These are phyloP conservation scores for Oncopeltus fasciatus DNA, from an alignment of 1,140 invertebrate genomes.

Conservation along the genomic window DNA sequence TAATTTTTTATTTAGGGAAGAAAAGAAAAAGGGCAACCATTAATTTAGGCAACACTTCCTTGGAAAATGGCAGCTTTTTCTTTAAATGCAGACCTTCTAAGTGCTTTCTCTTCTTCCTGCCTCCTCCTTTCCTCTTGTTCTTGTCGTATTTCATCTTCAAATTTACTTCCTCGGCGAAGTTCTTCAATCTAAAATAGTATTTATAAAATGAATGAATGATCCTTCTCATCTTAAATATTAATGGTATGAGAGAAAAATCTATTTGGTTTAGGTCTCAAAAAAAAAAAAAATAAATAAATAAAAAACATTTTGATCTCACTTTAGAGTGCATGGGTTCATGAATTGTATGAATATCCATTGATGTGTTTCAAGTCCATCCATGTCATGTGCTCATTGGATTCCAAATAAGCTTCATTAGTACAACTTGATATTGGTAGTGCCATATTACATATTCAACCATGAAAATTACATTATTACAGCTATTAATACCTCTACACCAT, in stretches of 20 bases:
- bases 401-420: too few species aligned
- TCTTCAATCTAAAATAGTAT: constrained; percentile 54
- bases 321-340: too few species aligned
- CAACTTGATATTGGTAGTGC: too few species aligned
- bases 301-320: too few species aligned
- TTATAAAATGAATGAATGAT: not conserved
- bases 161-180: constrained; percentile 60
- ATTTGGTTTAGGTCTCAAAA: too few species aligned
- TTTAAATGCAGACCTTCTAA: constrained; percentile 59
- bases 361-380: too few species aligned
- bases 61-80: constrained; percentile 66
- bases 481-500: too few species aligned
- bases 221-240: not conserved
- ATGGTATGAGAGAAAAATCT: not conserved
- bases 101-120: constrained; percentile 61
- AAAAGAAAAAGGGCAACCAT: not conserved
- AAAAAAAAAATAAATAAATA: too few species aligned
- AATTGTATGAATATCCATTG: too few species aligned
- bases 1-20: not conserved
- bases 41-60: constrained; percentile 7
- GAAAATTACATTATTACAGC: too few species aligned
- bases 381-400: too few species aligned
- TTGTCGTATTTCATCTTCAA: constrained; percentile 71
- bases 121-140: constrained; percentile 72
- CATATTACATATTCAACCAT: too few species aligned